Evolutionary conservation across 2,888 invertebrate species (phyloP).

Genomic region (Heteromurus nitidus): DNA sequence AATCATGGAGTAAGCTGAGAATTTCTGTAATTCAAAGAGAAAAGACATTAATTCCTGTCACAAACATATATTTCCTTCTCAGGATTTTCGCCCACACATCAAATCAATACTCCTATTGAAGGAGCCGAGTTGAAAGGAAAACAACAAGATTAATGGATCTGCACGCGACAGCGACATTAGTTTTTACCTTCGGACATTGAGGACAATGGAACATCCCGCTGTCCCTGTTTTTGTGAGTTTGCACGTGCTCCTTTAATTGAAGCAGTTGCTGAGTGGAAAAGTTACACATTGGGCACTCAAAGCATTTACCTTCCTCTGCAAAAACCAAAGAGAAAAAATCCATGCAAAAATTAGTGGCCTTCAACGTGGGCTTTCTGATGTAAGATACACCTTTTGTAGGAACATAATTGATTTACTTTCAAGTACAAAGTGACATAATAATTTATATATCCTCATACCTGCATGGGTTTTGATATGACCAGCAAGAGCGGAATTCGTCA

Average conservation of each 20-base stretch:
- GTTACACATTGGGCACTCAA: conserved; percentile 85
- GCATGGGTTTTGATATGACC: conserved; percentile 84
- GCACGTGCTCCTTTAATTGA: conserved; percentile 82
- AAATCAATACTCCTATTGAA: too few relatives aligned
- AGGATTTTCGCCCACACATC: neutral
- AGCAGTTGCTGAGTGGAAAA: conserved; percentile 82
- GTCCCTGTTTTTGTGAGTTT: conserved; percentile 78
- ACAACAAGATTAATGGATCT: too few relatives aligned
- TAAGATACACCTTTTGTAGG: neutral
- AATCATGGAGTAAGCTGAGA: conserved; percentile 82
- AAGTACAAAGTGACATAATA: neutral
- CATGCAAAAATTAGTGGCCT: too few relatives aligned
- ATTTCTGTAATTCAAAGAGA: conserved; percentile 76
- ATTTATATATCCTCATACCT: conserved; percentile 75
- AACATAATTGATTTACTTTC: too few relatives aligned
- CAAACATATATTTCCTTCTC: too few relatives aligned
- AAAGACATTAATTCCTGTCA: too few relatives aligned
- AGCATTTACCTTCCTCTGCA: conserved; percentile 79
- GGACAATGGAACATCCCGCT: conserved; percentile 83
- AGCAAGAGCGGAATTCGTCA: conserved; percentile 83
- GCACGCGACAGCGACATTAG: too few relatives aligned
- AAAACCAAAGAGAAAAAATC: conserved; percentile 59
- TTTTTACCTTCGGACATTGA: conserved; percentile 80
- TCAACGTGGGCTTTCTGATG: conserved; percentile 4
- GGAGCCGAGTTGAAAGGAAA: too few relatives aligned